Base-by-base conservation (phyloP, 2,888 invertebrate genomes). In the Trachelus iudaicus region DNA sequence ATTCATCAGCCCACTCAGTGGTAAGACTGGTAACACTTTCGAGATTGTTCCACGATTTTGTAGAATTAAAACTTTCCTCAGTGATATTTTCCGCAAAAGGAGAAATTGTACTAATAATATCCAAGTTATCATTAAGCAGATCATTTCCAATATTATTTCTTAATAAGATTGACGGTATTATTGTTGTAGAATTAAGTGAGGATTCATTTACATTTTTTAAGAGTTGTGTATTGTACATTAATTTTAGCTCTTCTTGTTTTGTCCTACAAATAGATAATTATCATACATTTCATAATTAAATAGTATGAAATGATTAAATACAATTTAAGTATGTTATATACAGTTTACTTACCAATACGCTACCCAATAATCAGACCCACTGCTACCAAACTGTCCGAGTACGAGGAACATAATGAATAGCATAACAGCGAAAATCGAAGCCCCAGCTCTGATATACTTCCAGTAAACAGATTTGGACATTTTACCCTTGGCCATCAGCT, bases 351-450 rank as follows among this genome's bases (percentile, higher is more conserved):
- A 96, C 97, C 97, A 97, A 85, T 94, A 91, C 3, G 95, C 95
- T 0, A 97, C 93, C 96, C 96, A 97, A 87, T 95, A 95, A 90
- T 97, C 97, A 75, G 94, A 93, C 76, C 94, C 93, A 73, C 96
- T 96, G 78, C 95, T 95, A 76, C 95, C 91, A 34, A 94, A 89
- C 91, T 97, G 97, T 6, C 96, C 95, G 11, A 94, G 82, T 33
- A 96, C 82, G 77, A 95, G 92, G 69, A 94, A 90, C 0, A 95
- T 35, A 0, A 94, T 37, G 6, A 95, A 93, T 12, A 94, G 85
- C 0, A 93, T 37, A 33, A 96, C 90, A 75, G 94, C 89, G 11
- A 92, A 88, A 86, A 93, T 91, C 34, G 94, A 93, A 4, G 94
- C 94, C 75, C 97, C 96, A 4, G 95, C 94, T 79, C 92, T 93